Evolutionary conservation across 2,113 vertebrate species (phyloP).

Genomic region (Talpa occidentalis): DNA sequence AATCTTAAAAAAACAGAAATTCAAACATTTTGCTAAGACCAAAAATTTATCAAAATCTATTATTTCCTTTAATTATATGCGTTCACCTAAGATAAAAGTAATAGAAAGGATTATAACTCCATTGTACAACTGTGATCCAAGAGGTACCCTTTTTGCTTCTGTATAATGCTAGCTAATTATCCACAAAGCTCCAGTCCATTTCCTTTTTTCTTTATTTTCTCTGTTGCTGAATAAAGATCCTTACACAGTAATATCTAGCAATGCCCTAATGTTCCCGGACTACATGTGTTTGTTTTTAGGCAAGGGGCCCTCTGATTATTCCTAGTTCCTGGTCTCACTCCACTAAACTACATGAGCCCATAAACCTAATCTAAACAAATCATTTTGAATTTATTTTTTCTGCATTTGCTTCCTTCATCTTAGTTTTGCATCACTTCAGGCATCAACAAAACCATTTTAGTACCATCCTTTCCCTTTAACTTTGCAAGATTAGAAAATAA

Average conservation of each 20-base stretch:
- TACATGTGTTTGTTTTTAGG: constrained; percentile 36
- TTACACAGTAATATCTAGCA: neutral
- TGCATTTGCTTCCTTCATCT: constrained; percentile 63
- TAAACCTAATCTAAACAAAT: constrained; percentile 79
- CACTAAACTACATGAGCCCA: constrained; percentile 55
- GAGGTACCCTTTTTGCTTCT: neutral
- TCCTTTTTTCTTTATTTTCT: constrained; percentile 56
- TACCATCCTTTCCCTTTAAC: constrained; percentile 56
- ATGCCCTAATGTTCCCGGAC: neutral
- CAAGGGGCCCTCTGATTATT: constrained; percentile 38
- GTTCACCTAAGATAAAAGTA: constrained; percentile 19
- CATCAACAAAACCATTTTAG: constrained; percentile 70
- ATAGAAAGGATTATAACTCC: neutral
- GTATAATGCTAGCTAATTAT: neutral
- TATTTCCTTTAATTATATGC: constrained; percentile 26
- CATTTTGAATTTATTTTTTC: constrained; percentile 57
- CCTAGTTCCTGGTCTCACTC: constrained; percentile 40
- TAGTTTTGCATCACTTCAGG: constrained; percentile 72
- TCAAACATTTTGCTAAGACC: constrained; percentile 40
- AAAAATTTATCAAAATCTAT: constrained; percentile 20
- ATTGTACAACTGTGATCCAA: neutral
- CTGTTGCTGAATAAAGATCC: constrained; percentile 40
- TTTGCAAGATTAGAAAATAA: constrained; percentile 73
- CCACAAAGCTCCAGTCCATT: neutral
- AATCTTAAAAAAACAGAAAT: no score